Base-by-base conservation (phyloP, 1,140 invertebrate genomes). In the Dysdera silvatica region DNA sequence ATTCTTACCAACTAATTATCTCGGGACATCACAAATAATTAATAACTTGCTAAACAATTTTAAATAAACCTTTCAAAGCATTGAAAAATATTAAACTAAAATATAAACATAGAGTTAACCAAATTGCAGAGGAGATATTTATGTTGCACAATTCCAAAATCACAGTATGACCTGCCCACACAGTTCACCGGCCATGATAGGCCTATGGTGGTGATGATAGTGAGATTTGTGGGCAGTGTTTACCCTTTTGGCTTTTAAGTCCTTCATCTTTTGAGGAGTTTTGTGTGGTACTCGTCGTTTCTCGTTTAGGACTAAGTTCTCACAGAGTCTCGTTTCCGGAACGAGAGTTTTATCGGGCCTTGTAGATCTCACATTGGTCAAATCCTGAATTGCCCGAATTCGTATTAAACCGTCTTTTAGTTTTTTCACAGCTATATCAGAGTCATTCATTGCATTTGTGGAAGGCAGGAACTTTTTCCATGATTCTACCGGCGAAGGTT, bases 211-310 rank as follows among this genome's bases (percentile, higher is more conserved):
- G n/a, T n/a, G n/a, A n/a, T n/a, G n/a, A n/a, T n/a, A 41, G 23
- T 41, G 40, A 18, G 32, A 28, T 45, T 52, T 53, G 31, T 65
- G 48, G 18, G 52, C 48, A 23, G 59, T 3, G 20, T 65, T 65
- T 26, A 58, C 53, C 23, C 55, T 56, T 26, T 58, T 65, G 29
- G 54, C 55, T 29, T 65, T 65, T 14, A 65, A 31, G 26, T 65
- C 62, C n/a, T 65, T 65, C 62, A 65, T 65, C 31, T 65, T 65
- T 18, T 58, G 54, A 1, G 62, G 62, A 1, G 55, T 35, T 26
- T 47, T 53, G n/a, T 52, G 49, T 18, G 54, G 48, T 8, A 58
- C 23, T 28, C 49, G 26, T 16, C 59, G 57, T 31, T 63, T 63
- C 14, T 63, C 61, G 1, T 20, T 18, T 6, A 31, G 8, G 5